A percentile compares a stretch with the other conserved stretches of the same genome.
Conservation (phyloP, 1,140 invertebrate genomes). For the Sipha flava region DNA sequence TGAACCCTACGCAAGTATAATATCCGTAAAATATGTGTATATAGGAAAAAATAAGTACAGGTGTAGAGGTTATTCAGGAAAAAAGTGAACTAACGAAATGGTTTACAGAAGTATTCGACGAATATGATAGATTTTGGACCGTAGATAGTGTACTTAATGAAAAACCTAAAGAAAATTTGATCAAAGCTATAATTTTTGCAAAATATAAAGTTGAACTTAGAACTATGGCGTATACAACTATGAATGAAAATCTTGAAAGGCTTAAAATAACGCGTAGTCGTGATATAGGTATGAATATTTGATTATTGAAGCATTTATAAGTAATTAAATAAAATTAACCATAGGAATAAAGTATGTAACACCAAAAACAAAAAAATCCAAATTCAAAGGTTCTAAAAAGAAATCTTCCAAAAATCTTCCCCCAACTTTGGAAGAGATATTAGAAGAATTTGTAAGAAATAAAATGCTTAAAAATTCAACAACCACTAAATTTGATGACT, state of each 20-base stretch:
- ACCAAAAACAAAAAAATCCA: background rate
- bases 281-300: background rate
- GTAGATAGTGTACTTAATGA: background rate
- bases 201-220: background rate
- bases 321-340: background rate
- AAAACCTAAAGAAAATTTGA: background rate
- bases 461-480: background rate
- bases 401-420: background rate
- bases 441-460: slow-evolving; percentile 2
- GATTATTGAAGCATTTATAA: background rate
- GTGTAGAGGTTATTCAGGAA: background rate
- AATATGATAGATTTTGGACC: background rate
- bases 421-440: background rate
- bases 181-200: background rate
- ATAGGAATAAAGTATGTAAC: background rate
- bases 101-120: background rate
- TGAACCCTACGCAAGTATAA: too few relatives aligned
- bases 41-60: background rate
- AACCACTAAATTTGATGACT: background rate
- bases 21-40: background rate
- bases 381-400: background rate
- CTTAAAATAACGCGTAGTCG: background rate
- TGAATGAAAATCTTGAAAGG: background rate
- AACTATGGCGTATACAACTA: background rate
- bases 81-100: background rate